These are phyloP conservation scores for Eidolon helvum DNA, from an alignment of 2,113 vertebrate genomes.

Conservation along the genomic window DNA sequence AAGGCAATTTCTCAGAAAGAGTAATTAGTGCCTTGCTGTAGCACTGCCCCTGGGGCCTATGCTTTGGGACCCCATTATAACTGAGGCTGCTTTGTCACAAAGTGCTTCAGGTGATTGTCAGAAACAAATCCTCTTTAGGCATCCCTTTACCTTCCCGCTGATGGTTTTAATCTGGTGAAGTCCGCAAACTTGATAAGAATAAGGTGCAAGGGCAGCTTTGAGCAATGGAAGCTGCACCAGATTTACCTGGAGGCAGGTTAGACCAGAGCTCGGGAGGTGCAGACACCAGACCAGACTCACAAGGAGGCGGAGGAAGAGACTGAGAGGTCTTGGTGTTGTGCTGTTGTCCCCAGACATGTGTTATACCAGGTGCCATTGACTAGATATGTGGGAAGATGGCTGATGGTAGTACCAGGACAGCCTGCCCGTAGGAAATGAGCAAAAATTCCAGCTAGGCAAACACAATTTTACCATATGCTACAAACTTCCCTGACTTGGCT, in stretches of 20 bases:
- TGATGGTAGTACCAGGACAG: background rate
- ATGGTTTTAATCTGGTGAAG: background rate
- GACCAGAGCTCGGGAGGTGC: background rate
- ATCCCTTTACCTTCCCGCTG: background rate
- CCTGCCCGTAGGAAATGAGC: background rate
- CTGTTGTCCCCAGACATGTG: background rate
- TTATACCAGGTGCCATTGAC: background rate
- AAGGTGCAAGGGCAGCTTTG: background rate
- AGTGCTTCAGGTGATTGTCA: conserved; percentile 20
- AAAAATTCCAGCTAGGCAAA: background rate
- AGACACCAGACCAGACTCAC: background rate
- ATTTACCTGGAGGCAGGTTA: background rate
- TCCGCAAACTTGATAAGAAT: background rate
- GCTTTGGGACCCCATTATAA: conserved; percentile 16
- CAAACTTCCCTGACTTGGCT: background rate
- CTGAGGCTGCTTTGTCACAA: background rate
- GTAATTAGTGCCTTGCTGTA: conserved; percentile 56
- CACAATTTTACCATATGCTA: background rate
- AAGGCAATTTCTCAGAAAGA: conserved; percentile 44
- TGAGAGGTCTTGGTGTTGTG: background rate
- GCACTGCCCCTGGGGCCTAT: background rate
- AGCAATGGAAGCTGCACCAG: background rate
- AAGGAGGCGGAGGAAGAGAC: background rate
- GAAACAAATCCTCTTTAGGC: background rate
- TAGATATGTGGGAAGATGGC: background rate